Base-by-base conservation (phyloP, 2,888 invertebrate species). In the Lissonota sp. region DNA sequence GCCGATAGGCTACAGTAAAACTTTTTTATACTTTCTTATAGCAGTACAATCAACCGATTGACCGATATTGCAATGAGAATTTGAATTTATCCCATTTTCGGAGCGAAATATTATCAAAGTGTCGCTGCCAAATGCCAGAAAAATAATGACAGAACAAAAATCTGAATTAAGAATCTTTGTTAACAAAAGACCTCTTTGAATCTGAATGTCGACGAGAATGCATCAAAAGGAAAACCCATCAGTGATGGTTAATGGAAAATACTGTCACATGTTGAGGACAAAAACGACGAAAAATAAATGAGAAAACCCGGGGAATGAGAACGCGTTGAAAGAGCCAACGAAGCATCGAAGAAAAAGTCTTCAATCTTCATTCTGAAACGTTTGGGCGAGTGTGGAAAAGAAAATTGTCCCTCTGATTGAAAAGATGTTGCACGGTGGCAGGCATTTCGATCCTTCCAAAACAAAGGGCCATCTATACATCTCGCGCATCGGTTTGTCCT, bases 191-290 rank as follows among this genome's bases (percentile, higher is more conserved):
- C 2, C 58, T 14, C 64, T 4, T 42, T 16, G 26, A 64, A 71
- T 64, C 58, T 26, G 37, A 57, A 66, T 53, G 12, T 69, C 71
- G 82, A 79, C 81, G 73, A 82, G 83, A 82, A 83, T 75, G 73
- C 79, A 81, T 84, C 85, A 83, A 73, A 79, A 75, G 67, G 51
- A 83, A 87, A 84, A 87, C 85, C 84, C 79, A 81, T 42, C 82
- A 14, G 51, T 55, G 14, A 14, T 62, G 69, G 55, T 10, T 2
- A 40, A 71, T 44, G 58, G 40, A 39, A 64, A 40, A 10, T 26
- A 12, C 49, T 49, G 49, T 49, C 49, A 53, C 40, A 42, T 7
- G 26, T 16, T 7, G 26, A 14, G 40, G 26, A 6, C 66, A 57
- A 58, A 62, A 67, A 10, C 5, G 10, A 67, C 37, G n/a, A n/a